Evolutionary conservation across 1,140 invertebrate genomes (phyloP).

Genomic region (Bombus sylvicola): DNA sequence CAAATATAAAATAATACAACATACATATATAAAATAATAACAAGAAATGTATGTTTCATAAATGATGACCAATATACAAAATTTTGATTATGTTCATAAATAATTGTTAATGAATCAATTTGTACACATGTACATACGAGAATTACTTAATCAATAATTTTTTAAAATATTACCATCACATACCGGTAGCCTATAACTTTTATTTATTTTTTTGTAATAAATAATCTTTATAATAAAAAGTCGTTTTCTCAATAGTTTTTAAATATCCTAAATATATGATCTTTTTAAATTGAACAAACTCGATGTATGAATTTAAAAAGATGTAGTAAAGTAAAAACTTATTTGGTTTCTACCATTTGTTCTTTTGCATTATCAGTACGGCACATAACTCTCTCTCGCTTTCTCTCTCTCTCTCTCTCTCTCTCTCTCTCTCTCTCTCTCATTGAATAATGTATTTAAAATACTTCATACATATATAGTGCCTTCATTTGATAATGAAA

Average conservation of each 20-base stretch:
- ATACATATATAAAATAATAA: too few relatives aligned
- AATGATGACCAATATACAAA: not conserved
- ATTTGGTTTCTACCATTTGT: not conserved
- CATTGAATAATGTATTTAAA: slow-evolving; percentile 5
- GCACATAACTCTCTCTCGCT: not conserved
- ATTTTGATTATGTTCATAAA: not conserved
- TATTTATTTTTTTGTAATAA: slow-evolving; percentile 10
- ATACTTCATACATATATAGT: slow-evolving; percentile 15
- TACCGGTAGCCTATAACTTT: not conserved
- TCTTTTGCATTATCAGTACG: slow-evolving; percentile 3
- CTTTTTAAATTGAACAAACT: not conserved
- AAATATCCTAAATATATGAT: slow-evolving; percentile 12
- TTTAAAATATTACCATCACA: slow-evolving; percentile 3
- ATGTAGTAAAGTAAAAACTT: slow-evolving; percentile 15
- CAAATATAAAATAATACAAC: not conserved
- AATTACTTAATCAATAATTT: slow-evolving; percentile 6
- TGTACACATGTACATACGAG: not conserved
- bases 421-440: not conserved
- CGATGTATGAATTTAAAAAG: not conserved
- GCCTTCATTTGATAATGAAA: slow-evolving; percentile 11
- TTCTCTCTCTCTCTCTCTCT: not conserved
- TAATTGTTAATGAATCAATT: not conserved
- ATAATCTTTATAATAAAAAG: not conserved
- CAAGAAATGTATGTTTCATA: not conserved
- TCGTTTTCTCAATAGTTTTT: not conserved